Percentiles rank a stretch among this genome's conserved stretches.
Conservation (phyloP, 2,888 invertebrate genomes). For the Volucella zonaria region DNA sequence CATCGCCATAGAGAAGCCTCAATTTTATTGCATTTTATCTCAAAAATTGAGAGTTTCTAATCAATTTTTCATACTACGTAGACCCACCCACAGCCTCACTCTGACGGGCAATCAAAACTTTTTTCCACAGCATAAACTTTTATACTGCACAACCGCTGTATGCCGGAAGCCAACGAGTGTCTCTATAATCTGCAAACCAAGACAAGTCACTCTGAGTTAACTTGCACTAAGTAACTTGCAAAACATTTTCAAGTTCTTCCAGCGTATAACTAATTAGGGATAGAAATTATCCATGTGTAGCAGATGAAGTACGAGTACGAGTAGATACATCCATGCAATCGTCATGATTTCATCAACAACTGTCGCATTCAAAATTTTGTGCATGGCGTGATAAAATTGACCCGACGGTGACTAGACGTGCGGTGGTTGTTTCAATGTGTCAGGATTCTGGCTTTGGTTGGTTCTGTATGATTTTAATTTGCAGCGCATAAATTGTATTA, state of each 20-base stretch:
- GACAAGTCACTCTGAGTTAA: slow-evolving; percentile 34
- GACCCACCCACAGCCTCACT: background rate
- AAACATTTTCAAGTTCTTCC: slow-evolving; percentile 44
- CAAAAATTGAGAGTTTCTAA: background rate
- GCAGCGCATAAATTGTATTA: slow-evolving; percentile 5
- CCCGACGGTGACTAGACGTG: too few relatives aligned
- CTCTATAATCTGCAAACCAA: slow-evolving; percentile 8
- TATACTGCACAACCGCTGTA: background rate
- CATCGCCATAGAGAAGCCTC: background rate
- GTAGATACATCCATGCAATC: background rate
- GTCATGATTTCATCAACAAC: too few relatives aligned
- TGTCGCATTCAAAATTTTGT: too few relatives aligned
- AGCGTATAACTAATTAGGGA: slow-evolving; percentile 56
- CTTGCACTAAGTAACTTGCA: slow-evolving; percentile 25
- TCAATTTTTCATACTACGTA: background rate
- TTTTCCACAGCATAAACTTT: slow-evolving; percentile 9
- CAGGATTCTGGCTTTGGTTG: too few relatives aligned
- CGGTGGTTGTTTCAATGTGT: too few relatives aligned
- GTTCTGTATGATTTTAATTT: slow-evolving; percentile 25
- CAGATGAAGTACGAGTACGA: background rate
- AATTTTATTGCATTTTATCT: background rate
- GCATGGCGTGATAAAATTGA: too few relatives aligned
- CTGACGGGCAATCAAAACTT: slow-evolving; percentile 10
- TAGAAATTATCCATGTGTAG: slow-evolving; percentile 45
- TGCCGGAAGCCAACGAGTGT: background rate